A percentile compares a stretch with the other conserved stretches of the same genome.
Evolutionary conservation across 2,797 vertebrate genomes (phyloP).

Genomic region (Danio kyathit): DNA sequence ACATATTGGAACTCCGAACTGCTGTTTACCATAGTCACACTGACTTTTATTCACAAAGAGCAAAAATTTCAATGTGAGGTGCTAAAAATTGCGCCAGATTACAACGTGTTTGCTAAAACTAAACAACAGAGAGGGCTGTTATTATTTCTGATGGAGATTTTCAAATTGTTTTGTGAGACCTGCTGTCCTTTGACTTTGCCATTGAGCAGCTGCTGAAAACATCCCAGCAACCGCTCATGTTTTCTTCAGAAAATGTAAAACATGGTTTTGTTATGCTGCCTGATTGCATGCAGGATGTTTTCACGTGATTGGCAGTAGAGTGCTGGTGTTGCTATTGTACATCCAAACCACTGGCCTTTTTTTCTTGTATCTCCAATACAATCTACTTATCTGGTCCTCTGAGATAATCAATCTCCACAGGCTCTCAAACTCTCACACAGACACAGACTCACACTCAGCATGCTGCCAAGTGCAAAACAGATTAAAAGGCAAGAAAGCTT

Average conservation of each 20-base stretch:
- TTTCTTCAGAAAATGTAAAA: constrained; percentile 6
- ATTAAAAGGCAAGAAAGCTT: constrained; percentile 18
- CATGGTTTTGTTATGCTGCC: neutral
- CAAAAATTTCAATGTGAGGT: neutral
- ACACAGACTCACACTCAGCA: constrained; percentile 15
- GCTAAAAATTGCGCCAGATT: neutral
- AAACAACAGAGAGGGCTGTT: neutral
- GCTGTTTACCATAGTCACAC: neutral
- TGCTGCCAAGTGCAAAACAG: constrained; percentile 20
- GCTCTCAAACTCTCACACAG: constrained; percentile 19
- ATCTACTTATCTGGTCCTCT: constrained; percentile 36
- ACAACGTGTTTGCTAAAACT: constrained; percentile 4
- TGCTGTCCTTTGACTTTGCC: neutral
- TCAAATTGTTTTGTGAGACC: constrained; percentile 3
- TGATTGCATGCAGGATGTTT: constrained; percentile 16
- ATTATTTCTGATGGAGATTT: constrained; percentile 23
- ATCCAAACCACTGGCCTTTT: neutral
- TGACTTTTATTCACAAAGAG: neutral
- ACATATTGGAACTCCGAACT: neutral
- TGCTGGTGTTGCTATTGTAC: constrained; percentile 10
- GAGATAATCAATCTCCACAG: constrained; percentile 39
- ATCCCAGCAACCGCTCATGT: neutral
- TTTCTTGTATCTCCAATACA: constrained; percentile 10
- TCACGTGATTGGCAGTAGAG: neutral
- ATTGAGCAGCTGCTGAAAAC: neutral